These are phyloP conservation scores for Drosophila gaucha DNA, from an alignment of 2,888 invertebrate genomes.

Conservation along the genomic window DNA sequence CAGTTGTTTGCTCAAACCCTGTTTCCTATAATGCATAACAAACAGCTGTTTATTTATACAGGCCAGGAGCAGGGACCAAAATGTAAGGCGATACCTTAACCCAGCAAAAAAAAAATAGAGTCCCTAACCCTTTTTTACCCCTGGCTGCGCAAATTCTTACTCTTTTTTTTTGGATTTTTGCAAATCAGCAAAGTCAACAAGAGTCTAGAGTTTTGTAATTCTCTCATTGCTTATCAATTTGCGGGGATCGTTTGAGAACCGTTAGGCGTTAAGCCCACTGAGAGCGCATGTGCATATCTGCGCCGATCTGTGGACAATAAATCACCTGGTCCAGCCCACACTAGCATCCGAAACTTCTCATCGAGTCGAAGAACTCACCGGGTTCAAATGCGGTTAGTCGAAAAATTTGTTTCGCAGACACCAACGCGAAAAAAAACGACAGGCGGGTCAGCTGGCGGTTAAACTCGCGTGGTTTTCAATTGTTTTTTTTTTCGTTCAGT, in stretches of 20 bases:
- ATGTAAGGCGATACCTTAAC: slow-evolving; percentile 61
- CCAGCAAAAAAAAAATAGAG: background rate
- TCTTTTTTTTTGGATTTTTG: slow-evolving; percentile 37
- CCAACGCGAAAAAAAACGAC: slow-evolving; percentile 31
- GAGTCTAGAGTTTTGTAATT: slow-evolving; percentile 14
- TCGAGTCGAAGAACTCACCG: slow-evolving; percentile 18
- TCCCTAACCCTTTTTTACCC: slow-evolving; percentile 64
- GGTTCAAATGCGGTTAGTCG: slow-evolving; percentile 35
- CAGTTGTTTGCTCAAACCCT: slow-evolving; percentile 63
- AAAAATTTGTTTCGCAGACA: slow-evolving; percentile 18
- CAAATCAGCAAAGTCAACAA: slow-evolving; percentile 74
- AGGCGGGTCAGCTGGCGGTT: slow-evolving; percentile 57
- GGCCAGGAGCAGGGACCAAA: slow-evolving; percentile 8
- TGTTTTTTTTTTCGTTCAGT: slow-evolving; percentile 1
- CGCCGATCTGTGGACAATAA: slow-evolving; percentile 53
- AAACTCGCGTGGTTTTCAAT: slow-evolving; percentile 46
- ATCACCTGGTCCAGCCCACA: slow-evolving; percentile 59
- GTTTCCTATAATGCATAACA: slow-evolving; percentile 42
- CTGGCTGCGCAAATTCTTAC: slow-evolving; percentile 6
- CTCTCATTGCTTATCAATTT: slow-evolving; percentile 60
- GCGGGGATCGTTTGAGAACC: slow-evolving; percentile 56
- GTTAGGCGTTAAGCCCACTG: slow-evolving; percentile 60
- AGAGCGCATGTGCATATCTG: slow-evolving; percentile 18
- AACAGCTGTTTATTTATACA: slow-evolving; percentile 61
- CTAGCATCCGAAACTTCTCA: slow-evolving; percentile 16